Percentiles rank a stretch among this genome's conserved stretches.
Evolutionary conservation across 2,888 invertebrate genomes (phyloP).

Genomic region (Plagodis pulveraria): DNA sequence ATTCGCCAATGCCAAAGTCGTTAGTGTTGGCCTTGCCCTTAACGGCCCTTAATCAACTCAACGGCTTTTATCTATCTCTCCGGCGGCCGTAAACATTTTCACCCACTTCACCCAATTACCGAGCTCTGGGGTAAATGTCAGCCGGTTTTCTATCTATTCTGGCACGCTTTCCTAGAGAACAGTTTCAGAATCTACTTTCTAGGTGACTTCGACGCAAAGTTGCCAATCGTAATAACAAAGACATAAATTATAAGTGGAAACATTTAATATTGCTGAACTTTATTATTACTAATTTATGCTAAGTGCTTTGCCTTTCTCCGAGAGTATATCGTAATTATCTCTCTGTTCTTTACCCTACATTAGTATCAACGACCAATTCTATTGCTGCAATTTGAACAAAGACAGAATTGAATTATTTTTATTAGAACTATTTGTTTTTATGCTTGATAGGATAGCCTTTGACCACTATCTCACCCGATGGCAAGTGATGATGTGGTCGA

Average conservation of each 20-base stretch:
- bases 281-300: neutral
- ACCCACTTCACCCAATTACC: constrained; percentile 30
- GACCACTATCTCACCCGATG: too few relatives aligned
- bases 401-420: too few relatives aligned
- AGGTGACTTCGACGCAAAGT: constrained; percentile 4
- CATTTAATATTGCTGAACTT: neutral
- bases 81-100: constrained; percentile 19
- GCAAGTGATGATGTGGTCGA: too few relatives aligned
- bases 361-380: too few relatives aligned
- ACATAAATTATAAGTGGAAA: neutral
- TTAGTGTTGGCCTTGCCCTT: constrained; percentile 28
- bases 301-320: too few relatives aligned
- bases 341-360: too few relatives aligned
- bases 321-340: too few relatives aligned
- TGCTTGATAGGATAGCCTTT: too few relatives aligned
- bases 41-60: constrained; percentile 19
- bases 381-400: too few relatives aligned
- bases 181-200: constrained; percentile 12
- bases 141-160: constrained; percentile 29
- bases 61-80: constrained; percentile 21
- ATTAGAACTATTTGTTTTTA: too few relatives aligned
- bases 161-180: constrained; percentile 17
- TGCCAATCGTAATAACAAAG: too few relatives aligned
- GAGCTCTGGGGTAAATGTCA: constrained; percentile 25
- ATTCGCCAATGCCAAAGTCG: constrained; percentile 24